phyloP scores from a whole-genome alignment of 2,113 vertebrate species.

The Pedetes capensis region DNA sequence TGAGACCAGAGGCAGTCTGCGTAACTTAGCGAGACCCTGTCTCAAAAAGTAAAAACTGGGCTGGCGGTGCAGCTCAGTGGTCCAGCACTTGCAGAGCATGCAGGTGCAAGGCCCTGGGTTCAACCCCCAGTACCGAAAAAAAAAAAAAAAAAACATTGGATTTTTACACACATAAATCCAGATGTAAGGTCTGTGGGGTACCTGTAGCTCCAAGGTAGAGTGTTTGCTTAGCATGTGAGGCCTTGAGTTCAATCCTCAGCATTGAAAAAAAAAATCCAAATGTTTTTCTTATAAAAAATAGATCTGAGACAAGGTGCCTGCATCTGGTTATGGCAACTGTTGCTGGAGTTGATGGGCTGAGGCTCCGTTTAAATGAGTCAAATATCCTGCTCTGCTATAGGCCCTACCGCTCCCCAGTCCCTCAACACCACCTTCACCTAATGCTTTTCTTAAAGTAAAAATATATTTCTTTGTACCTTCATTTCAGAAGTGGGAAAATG shows the following conservation, averaged over 20 bases:
- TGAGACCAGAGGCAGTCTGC: too few species aligned
- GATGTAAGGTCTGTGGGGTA: not conserved
- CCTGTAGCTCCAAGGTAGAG: not conserved
- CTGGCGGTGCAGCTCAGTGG: too few species aligned
- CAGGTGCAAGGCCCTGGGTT: too few species aligned
- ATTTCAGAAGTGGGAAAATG: not conserved
- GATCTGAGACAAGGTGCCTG: not conserved
- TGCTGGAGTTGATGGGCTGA: not conserved
- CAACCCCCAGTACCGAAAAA: too few species aligned
- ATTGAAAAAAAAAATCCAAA: not conserved
- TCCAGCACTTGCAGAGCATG: too few species aligned
- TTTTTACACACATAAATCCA: conserved; percentile 21
- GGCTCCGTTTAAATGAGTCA: not conserved
- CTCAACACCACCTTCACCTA: not conserved
- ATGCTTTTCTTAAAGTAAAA: not conserved
- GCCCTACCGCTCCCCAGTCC: not conserved
- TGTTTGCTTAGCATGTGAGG: not conserved
- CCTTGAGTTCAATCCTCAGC: not conserved
- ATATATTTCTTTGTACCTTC: not conserved
- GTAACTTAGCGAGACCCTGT: too few species aligned
- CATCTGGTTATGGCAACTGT: not conserved
- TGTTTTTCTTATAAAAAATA: not conserved
- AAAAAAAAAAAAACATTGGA: too few species aligned
- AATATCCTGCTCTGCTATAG: not conserved
- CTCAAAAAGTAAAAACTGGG: too few species aligned